These are phyloP conservation scores for Panthera leo DNA, from an alignment of 2,113 vertebrate species.

Conservation along the genomic window DNA sequence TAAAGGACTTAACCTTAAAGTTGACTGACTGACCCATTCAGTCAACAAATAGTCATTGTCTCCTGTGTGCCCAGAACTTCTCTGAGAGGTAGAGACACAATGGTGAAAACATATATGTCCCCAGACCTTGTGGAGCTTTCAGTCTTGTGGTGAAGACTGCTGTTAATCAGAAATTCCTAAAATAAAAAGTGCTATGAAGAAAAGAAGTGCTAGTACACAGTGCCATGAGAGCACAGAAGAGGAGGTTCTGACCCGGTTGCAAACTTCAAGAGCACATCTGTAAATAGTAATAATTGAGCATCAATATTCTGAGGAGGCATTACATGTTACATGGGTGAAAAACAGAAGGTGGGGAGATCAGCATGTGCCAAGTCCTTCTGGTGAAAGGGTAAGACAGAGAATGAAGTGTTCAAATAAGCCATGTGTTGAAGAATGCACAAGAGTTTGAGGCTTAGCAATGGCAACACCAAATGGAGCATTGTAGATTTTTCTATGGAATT, in stretches of 20 bases:
- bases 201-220: not conserved
- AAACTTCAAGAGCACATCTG: not conserved
- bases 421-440: not conserved
- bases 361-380: not conserved
- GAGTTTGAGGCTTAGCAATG: not conserved
- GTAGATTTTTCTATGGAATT: not conserved
- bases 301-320: not conserved
- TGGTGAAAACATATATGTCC: not conserved
- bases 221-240: not conserved
- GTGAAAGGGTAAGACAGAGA: not conserved
- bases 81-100: not conserved
- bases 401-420: not conserved
- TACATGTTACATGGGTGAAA: not conserved
- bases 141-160: not conserved
- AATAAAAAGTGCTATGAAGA: not conserved
- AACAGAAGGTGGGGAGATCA: not conserved
- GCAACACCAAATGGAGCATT: not conserved
- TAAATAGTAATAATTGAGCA: not conserved
- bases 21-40: not conserved
- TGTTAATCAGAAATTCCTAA: not conserved
- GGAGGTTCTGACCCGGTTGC: not conserved
- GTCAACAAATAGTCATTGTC: not conserved
- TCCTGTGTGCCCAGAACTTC: not conserved
- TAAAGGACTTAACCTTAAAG: not conserved
- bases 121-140: not conserved